A percentile compares a stretch with the other conserved stretches of the same genome.
phyloP scores from a whole-genome alignment of 1,140 invertebrate genomes.

The Trigoniulus corallinus region DNA sequence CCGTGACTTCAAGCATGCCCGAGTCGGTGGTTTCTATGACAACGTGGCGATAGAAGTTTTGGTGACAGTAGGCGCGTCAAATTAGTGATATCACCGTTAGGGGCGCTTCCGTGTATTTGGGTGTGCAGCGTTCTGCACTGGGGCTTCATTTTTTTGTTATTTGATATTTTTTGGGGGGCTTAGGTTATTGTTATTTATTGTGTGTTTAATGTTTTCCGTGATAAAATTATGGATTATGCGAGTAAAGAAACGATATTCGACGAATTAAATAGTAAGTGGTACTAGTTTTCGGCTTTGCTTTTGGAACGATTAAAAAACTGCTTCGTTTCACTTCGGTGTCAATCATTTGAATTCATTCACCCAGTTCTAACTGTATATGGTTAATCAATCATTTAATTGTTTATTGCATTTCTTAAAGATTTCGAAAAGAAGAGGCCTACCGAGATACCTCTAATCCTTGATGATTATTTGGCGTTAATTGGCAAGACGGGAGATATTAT shows the following conservation, averaged over 20 bases:
- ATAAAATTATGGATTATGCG: background rate
- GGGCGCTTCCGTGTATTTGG: too few relatives aligned
- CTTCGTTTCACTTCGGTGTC: background rate
- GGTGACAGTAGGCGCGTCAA: too few relatives aligned
- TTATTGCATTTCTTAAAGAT: constrained; percentile 27
- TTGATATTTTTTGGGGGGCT: too few relatives aligned
- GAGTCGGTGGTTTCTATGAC: too few relatives aligned
- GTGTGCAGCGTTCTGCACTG: too few relatives aligned
- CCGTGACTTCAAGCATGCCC: too few relatives aligned
- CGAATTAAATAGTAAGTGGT: constrained; percentile 6
- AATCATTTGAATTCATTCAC: background rate
- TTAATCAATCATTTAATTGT: background rate
- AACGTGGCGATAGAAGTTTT: too few relatives aligned
- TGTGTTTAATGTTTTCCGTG: too few relatives aligned
- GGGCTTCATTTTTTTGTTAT: too few relatives aligned
- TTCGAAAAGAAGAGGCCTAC: constrained; percentile 64
- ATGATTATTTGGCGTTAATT: constrained; percentile 76
- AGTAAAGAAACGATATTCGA: constrained; percentile 4
- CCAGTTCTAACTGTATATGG: background rate
- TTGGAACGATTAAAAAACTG: constrained; percentile 2
- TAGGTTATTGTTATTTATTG: too few relatives aligned
- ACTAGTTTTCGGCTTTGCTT: background rate
- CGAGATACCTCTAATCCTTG: constrained; percentile 71
- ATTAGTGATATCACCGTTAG: too few relatives aligned
- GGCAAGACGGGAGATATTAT: constrained; percentile 86